phyloP scores from a whole-genome alignment of 2,888 invertebrate species.

The Aphrophora alni region DNA sequence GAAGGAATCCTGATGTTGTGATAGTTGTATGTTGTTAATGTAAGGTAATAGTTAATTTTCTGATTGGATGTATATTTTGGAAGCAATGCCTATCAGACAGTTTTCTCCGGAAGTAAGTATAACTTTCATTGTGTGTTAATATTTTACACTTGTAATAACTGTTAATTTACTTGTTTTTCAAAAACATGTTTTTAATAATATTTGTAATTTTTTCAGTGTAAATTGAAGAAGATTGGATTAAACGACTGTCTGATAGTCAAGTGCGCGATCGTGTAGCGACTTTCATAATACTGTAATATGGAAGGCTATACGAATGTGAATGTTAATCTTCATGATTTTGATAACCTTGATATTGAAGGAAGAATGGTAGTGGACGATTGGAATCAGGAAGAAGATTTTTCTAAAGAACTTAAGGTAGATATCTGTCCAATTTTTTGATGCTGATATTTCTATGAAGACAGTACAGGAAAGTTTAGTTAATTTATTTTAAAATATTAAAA shows the following conservation, averaged over 20 bases:
- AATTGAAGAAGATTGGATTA: neutral
- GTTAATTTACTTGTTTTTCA: neutral
- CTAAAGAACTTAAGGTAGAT: neutral
- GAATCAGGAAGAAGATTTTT: constrained; percentile 35
- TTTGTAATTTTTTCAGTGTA: neutral
- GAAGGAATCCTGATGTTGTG: neutral
- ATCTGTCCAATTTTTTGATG: neutral
- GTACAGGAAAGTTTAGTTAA: neutral
- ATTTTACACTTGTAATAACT: neutral
- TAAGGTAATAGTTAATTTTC: neutral
- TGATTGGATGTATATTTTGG: neutral
- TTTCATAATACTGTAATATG: constrained; percentile 30
- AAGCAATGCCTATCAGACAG: neutral
- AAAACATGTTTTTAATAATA: neutral
- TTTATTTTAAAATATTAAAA: too few species aligned
- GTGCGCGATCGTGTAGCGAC: neutral
- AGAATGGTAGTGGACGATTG: constrained; percentile 42
- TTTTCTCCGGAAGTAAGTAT: neutral
- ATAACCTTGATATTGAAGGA: constrained; percentile 48
- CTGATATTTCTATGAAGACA: neutral
- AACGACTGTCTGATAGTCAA: neutral
- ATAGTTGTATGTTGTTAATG: neutral
- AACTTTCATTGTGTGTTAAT: neutral
- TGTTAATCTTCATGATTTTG: constrained; percentile 43
- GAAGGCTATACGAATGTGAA: constrained; percentile 46